Evolutionary conservation across 2,113 vertebrate species (phyloP).

Genomic region (Osmerus mordax): DNA sequence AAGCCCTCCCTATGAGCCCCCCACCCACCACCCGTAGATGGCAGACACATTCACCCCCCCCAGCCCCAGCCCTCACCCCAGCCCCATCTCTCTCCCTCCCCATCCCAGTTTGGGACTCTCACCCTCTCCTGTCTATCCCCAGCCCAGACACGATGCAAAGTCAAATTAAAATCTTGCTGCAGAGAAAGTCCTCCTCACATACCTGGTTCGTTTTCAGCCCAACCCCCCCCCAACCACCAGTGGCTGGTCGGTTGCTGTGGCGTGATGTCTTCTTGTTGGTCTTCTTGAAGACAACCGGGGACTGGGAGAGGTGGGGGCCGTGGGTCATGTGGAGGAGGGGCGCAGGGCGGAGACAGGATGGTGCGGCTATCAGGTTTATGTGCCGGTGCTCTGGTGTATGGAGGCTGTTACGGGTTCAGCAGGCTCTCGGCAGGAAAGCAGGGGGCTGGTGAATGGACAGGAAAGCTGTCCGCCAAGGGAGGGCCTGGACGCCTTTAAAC

Average conservation of each 20-base stretch:
- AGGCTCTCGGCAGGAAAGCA: constrained; percentile 18
- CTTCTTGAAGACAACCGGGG: not conserved
- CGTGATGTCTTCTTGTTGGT: too few species aligned
- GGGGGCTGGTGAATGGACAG: constrained; percentile 42
- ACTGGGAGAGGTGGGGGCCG: constrained; percentile 60
- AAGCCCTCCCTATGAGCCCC: constrained; percentile 62
- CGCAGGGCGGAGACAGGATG: constrained; percentile 34
- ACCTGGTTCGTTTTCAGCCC: not conserved
- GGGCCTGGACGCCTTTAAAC: constrained; percentile 36
- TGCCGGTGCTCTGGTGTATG: constrained; percentile 43
- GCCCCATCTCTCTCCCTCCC: too few species aligned
- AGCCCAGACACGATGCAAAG: too few species aligned
- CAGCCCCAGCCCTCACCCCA: too few species aligned
- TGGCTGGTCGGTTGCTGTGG: too few species aligned
- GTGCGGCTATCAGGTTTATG: constrained; percentile 60
- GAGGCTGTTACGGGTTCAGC: constrained; percentile 45
- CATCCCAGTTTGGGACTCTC: too few species aligned
- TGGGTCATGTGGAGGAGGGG: constrained; percentile 4
- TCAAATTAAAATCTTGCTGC: too few species aligned
- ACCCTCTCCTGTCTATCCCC: not conserved
- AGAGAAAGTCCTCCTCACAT: too few species aligned
- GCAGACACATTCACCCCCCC: too few species aligned
- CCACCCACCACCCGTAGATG: too few species aligned
- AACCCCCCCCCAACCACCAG: too few species aligned
- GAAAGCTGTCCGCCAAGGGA: constrained; percentile 43